phyloP scores from a whole-genome alignment of 1,140 invertebrate species.

The Euwallacea similis region DNA sequence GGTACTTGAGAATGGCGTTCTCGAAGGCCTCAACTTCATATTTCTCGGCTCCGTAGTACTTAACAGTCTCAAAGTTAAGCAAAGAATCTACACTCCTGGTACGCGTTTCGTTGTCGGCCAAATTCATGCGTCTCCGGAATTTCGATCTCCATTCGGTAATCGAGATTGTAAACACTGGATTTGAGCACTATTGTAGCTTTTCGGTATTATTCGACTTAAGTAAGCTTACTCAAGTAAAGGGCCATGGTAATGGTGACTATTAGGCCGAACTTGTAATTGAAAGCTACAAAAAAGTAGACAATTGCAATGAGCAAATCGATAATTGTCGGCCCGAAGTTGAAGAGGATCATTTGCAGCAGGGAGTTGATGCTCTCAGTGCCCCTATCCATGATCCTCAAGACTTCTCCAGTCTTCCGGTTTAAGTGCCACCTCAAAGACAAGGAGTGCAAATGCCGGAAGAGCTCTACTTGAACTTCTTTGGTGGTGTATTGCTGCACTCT shows the following conservation, averaged over 20 bases:
- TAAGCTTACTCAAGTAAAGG: slow-evolving; percentile 82
- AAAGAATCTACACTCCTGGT: slow-evolving; percentile 91
- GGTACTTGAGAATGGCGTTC: slow-evolving; percentile 78
- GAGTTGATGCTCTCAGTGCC: slow-evolving; percentile 94
- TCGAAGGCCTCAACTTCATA: slow-evolving; percentile 87
- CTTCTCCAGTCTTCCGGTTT: slow-evolving; percentile 91
- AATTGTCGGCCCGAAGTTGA: slow-evolving; percentile 88
- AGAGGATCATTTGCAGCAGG: slow-evolving; percentile 84
- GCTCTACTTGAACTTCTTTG: slow-evolving; percentile 81
- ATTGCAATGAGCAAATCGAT: slow-evolving; percentile 90
- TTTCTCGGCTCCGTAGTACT: slow-evolving; percentile 92
- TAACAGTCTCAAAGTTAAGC: slow-evolving; percentile 97
- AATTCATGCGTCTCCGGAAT: slow-evolving; percentile 89
- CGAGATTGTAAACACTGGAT: slow-evolving; percentile 77
- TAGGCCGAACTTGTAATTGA: slow-evolving; percentile 92
- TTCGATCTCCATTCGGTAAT: slow-evolving; percentile 97
- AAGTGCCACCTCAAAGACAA: slow-evolving; percentile 90
- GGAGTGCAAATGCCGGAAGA: slow-evolving; percentile 87
- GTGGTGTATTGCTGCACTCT: slow-evolving; percentile 94
- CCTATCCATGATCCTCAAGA: slow-evolving; percentile 90
- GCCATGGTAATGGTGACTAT: slow-evolving; percentile 92
- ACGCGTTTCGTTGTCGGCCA: slow-evolving; percentile 87
- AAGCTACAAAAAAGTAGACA: slow-evolving; percentile 82
- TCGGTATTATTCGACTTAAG: neutral
- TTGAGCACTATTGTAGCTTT: slow-evolving; percentile 6